Conservation (phyloP, 2,113 vertebrate species). For the Sclerurus mexicanus region DNA sequence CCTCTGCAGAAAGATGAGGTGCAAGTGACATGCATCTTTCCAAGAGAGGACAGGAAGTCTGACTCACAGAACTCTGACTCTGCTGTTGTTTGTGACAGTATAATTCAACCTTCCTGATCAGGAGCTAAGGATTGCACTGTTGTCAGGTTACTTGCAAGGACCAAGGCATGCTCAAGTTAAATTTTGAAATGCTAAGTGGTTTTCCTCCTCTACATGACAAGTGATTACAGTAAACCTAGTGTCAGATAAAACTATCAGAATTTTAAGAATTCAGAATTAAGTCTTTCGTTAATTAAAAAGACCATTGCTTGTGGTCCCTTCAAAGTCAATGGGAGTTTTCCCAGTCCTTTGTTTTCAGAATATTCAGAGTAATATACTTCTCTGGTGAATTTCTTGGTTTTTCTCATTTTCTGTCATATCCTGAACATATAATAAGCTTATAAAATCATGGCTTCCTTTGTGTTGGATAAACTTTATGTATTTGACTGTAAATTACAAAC, state of each 20-base stretch:
- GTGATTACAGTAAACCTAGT: neutral
- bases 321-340: neutral
- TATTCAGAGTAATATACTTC: neutral
- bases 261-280: neutral
- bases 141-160: neutral
- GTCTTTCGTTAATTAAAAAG: neutral
- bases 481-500: slow-evolving; percentile 18
- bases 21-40: neutral
- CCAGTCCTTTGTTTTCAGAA: neutral
- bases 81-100: neutral
- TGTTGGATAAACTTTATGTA: neutral
- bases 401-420: slow-evolving; percentile 3
- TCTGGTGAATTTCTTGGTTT: neutral
- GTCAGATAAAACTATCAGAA: neutral
- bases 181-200: neutral
- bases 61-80: neutral
- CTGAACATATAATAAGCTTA: neutral
- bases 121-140: neutral
- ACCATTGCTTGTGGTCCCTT: neutral
- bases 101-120: neutral
- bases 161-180: neutral
- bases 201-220: neutral
- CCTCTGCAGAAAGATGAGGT: neutral
- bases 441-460: neutral
- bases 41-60: neutral